Evolutionary conservation across 2,888 invertebrate species (phyloP), one percentile per base, ranked within the genome.

Genomic region (Oligia fasciuncula): DNA sequence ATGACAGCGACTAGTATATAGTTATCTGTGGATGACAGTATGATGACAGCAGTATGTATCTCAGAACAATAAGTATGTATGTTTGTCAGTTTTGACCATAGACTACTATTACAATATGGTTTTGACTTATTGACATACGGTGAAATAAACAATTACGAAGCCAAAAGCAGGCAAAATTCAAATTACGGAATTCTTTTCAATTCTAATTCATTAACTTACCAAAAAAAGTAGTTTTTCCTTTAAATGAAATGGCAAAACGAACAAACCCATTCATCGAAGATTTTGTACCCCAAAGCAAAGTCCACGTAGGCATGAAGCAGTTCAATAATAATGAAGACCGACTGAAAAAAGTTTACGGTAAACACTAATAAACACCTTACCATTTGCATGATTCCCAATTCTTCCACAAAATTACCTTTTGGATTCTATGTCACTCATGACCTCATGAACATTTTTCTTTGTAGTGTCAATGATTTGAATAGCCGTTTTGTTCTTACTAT

Each of bases 211-310:
- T 14, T 19, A 54, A 54, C 40, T 35, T 66, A 23, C 4, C n/a
- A 17, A 0, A 29, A 17, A 29, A 75, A 68, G 54, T 49, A 77
- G 29, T 35, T 23, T 79, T 14, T 60, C 9, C 19, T 54, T 54
- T 73, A 29, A 2, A 65, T 54, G 85, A 80, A 83, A 97, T 96
- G 97, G 92, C 95, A 51, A 97, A 97, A 89, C 91, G 97, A 86
- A 88, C 94, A 19, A 97, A 97, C 89, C 97, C 97, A 19, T 97
- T 91, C 83, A 85, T 88, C 49, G 96, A 96, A 82, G 96, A 96
- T 85, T 96, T 92, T 86, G 89, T 96, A 46, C 95, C 94, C 13
- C 97, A 97, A 92, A 95, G 95, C 76, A 97, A 97, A 93, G 91
- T 94, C 73, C 94, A 96, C 76, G 91, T 97, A 70, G 94, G 96